Base-by-base conservation (phyloP, 2,797 vertebrate species). In the Sphenodon punctatus region DNA sequence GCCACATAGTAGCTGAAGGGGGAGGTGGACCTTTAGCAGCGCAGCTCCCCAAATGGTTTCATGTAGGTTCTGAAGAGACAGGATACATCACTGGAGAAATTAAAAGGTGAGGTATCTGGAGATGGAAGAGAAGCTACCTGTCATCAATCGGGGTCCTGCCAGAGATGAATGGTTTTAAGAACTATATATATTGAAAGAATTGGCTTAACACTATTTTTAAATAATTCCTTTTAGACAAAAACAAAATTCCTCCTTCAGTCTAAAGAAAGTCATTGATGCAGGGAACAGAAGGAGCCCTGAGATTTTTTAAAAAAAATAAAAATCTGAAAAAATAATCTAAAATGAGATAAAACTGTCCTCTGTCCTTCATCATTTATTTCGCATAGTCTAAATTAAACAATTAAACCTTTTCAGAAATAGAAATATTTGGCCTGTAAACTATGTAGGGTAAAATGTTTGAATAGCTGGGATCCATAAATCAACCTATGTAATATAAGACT, bases 401-500 rank as follows among this genome's bases (percentile, higher is more conserved):
- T 89, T 81, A 91, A 89, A 72, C 41, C 60, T 81, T n/a, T 90
- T 90, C 60, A 92, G 85, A 93, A 93, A 91, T 87, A 82, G 89
- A 86, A 86, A 88, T 67, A 80, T 88, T 88, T 89, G 78, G 78
- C 69, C 23, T 74, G 45, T 69, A 81, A 67, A 75, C 56, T 77
- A 72, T 77, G 34, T 58, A 48, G 80, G 89, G 61, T 74, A 85
- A 90, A 89, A 82, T 89, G 65, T 93, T 92, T 94, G 67, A 93
- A 86, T 94, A 91, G 75, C 88, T 89, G 88, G 61, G 16, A 91
- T 89, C 74, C 69, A 92, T 92, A 93, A 92, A 87, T 89, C 87
- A 78, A 82, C 72, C 70, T 81, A 72, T 80, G 84, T 89, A 94
- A 93, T 74, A 76, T 71, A 91, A 94, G 82, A 75, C 76, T 75